Conservation (phyloP, 2,113 vertebrate species). For the Ctenomys sociabilis region DNA sequence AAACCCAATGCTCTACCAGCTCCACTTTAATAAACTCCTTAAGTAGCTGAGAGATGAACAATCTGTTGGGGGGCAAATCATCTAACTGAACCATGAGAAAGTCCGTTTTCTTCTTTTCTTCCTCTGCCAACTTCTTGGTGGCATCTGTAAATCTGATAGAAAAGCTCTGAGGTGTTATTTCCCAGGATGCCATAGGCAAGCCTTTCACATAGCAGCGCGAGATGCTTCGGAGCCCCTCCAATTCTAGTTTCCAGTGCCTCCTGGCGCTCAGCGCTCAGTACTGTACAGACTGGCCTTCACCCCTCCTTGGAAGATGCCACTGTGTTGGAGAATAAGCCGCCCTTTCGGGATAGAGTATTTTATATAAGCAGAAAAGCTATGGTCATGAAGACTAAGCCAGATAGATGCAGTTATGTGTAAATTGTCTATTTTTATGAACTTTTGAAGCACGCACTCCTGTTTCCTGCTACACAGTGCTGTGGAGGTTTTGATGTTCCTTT, state of each 20-base stretch:
- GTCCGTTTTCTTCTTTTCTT: conserved; percentile 48
- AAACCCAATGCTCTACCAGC: not conserved
- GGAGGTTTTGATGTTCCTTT: conserved; percentile 67
- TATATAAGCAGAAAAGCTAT: conserved; percentile 77
- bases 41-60: conserved; percentile 47
- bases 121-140: conserved; percentile 52
- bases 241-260: conserved; percentile 48
- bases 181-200: conserved; percentile 3
- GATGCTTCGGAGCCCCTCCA: not conserved
- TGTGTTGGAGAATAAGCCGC: conserved; percentile 81
- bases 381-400: conserved; percentile 72
- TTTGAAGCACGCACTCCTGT: conserved; percentile 74
- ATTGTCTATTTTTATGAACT: conserved; percentile 87
- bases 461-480: conserved; percentile 66
- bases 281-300: not conserved
- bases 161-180: conserved; percentile 38
- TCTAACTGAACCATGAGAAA: conserved; percentile 32
- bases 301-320: conserved; percentile 76
- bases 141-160: conserved; percentile 20
- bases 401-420: conserved; percentile 75
- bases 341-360: conserved; percentile 84
- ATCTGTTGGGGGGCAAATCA: conserved; percentile 39
- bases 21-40: conserved; percentile 33
- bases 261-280: not conserved
- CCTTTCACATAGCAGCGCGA: conserved; percentile 17